Evolutionary conservation across 2,888 invertebrate genomes (phyloP), one percentile per base, ranked within the genome.

Genomic region (Conops quadrifasciatus): DNA sequence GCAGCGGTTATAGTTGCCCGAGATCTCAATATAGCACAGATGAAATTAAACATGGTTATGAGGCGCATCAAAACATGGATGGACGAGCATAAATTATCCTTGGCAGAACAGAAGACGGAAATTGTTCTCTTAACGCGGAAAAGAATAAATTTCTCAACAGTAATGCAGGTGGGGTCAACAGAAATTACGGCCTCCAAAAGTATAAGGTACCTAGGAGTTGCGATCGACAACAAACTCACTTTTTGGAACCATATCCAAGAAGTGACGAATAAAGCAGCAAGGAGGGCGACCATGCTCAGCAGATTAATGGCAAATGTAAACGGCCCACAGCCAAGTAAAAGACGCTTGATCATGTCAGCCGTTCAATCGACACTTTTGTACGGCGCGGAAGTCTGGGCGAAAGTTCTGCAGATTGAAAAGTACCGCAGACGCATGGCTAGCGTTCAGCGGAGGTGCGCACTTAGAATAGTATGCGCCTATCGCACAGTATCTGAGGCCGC

Each of bases 401-500:
- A 63, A 11, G 63, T 28, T 21, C 63, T 63, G 3, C 28, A 59
- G 16, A 30, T 5, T 16, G 30, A 43, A 43, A 30, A 43, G n/a
- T 36, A 63, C 1, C 30, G 63, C n/a, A 63, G 21, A 30, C 21
- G 13, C 30, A 30, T 63, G 30, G 63, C 63, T 43, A 13, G 21
- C 11, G 30, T 63, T n/a, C 45, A 63, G 30, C 2, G 43, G 45
- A 30, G 36, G 11, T 2, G 36, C 59, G 59, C 59, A 16, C 59
- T 59, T 16, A 59, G 59, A 59, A 59, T 59, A 24, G 59, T 9
- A 4, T 63, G 28, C n/a, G 63, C 4, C 9, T 63, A 63, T n/a
- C 63, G 4, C 63, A 63, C 63, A 11, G 43, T 63, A 43, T 63
- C 63, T 11, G 63, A 63, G 63, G 63, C 63, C 1, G 63, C 43